A percentile compares a stretch with the other conserved stretches of the same genome.
Conservation (phyloP, 1,140 invertebrate species). For the Micrasema longulum region DNA sequence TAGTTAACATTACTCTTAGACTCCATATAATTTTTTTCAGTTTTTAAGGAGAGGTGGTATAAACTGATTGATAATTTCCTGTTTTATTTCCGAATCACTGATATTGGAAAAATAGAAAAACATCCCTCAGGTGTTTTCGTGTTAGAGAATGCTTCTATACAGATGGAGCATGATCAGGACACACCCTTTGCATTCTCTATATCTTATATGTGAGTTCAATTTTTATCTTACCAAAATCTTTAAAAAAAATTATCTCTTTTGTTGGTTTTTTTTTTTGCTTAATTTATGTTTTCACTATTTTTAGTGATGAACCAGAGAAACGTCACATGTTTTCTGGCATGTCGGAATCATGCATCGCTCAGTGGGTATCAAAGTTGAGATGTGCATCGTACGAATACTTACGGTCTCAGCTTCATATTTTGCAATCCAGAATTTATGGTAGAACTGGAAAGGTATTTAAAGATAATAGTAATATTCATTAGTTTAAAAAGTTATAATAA, state of each 20-base stretch:
- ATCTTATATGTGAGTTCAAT: conserved; percentile 67
- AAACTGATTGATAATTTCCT: conserved; percentile 77
- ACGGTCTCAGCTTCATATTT: conserved; percentile 68
- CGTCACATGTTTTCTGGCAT: conserved; percentile 74
- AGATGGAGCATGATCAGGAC: conserved; percentile 71
- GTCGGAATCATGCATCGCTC: conserved; percentile 71
- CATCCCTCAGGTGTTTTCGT: conserved; percentile 76
- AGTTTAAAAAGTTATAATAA: too few species aligned
- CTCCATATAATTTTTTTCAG: conserved; percentile 59
- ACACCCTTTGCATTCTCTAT: conserved; percentile 77
- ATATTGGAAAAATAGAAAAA: conserved; percentile 74
- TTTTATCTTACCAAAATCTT: not conserved
- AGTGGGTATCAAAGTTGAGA: conserved; percentile 72
- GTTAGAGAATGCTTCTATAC: conserved; percentile 75
- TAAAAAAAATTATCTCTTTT: too few species aligned
- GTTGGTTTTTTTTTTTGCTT: too few species aligned
- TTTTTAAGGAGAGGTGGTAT: conserved; percentile 80
- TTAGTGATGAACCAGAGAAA: conserved; percentile 75
- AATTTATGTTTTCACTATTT: conserved; percentile 37
- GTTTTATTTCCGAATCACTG: conserved; percentile 80
- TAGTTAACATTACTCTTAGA: too few species aligned
- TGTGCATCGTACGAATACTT: conserved; percentile 74
- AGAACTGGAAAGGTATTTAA: conserved; percentile 74
- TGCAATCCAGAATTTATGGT: conserved; percentile 70
- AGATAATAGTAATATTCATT: too few species aligned